Conservation (phyloP, 2,797 vertebrate species). For the Poecilia gillii region DNA sequence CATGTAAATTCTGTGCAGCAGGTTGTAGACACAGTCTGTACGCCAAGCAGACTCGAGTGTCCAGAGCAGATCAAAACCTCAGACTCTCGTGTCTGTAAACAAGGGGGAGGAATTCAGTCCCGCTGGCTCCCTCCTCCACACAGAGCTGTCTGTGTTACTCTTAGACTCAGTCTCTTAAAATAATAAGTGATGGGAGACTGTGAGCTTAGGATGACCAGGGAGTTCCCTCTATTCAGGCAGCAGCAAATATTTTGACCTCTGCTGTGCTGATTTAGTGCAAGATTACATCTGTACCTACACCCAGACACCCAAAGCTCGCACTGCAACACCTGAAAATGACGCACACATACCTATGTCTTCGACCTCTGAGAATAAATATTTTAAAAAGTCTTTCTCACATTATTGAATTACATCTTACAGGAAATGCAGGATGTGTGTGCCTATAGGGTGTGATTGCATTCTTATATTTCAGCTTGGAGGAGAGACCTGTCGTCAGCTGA, state of each 20-base stretch:
- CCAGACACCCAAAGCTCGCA: slow-evolving; percentile 34
- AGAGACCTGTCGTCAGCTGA: slow-evolving; percentile 63
- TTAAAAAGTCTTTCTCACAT: slow-evolving; percentile 70
- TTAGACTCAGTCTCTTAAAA: slow-evolving; percentile 63
- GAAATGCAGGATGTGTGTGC: slow-evolving; percentile 63
- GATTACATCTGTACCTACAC: slow-evolving; percentile 21
- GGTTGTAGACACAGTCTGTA: slow-evolving; percentile 30
- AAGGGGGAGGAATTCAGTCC: slow-evolving; percentile 58
- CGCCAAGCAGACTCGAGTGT: slow-evolving; percentile 36
- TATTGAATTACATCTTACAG: slow-evolving; percentile 75
- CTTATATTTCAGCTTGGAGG: slow-evolving; percentile 68
- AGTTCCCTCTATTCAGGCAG: slow-evolving; percentile 50
- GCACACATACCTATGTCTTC: slow-evolving; percentile 37
- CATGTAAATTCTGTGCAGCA: slow-evolving; percentile 27
- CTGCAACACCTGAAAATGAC: slow-evolving; percentile 52
- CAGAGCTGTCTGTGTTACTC: slow-evolving; percentile 58
- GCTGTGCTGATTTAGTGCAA: slow-evolving; percentile 21
- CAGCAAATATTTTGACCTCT: slow-evolving; percentile 30
- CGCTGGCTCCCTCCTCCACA: slow-evolving; percentile 58
- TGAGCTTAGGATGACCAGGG: slow-evolving; percentile 56
- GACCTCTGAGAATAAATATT: slow-evolving; percentile 67
- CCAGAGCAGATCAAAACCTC: slow-evolving; percentile 65
- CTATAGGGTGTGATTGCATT: slow-evolving; percentile 42
- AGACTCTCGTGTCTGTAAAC: slow-evolving; percentile 60
- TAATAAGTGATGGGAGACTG: slow-evolving; percentile 52